A percentile compares a stretch with the other conserved stretches of the same genome.
phyloP scores from a whole-genome alignment of 2,113 vertebrate genomes.

The Notothenia coriiceps region DNA sequence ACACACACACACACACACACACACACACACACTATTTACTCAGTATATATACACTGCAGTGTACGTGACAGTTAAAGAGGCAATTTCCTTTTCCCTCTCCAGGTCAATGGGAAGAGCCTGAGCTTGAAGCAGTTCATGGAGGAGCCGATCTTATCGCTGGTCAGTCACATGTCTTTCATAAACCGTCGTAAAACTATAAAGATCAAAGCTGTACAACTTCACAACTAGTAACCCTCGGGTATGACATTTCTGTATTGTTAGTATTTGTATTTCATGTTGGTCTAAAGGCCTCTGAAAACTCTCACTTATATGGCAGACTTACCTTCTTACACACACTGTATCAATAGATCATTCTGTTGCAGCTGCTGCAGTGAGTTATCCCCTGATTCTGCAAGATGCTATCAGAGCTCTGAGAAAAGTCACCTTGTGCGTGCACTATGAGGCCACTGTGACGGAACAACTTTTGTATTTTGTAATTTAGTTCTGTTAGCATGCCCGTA shows the following conservation, averaged over 20 bases:
- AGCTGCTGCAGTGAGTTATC: slow-evolving; percentile 46
- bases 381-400: slow-evolving; percentile 36
- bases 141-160: slow-evolving; percentile 88
- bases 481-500: slow-evolving; percentile 2
- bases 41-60: neutral
- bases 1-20: no score
- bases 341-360: slow-evolving; percentile 48
- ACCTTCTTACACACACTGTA: slow-evolving; percentile 12
- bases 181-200: neutral
- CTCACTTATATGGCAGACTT: slow-evolving; percentile 19
- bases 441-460: neutral
- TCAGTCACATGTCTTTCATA: slow-evolving; percentile 75
- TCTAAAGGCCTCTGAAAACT: slow-evolving; percentile 1
- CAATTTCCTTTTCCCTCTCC: slow-evolving; percentile 24
- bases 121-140: slow-evolving; percentile 91
- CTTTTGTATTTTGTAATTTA: slow-evolving; percentile 46
- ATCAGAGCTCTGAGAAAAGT: slow-evolving; percentile 48
- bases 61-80: neutral
- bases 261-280: neutral
- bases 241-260: neutral
- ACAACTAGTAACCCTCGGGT: neutral
- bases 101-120: slow-evolving; percentile 92
- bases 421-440: slow-evolving; percentile 32
- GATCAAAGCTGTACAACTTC: neutral
- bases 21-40: no score